Conservation (phyloP, 1,140 invertebrate species). For the Magallana gigas region DNA sequence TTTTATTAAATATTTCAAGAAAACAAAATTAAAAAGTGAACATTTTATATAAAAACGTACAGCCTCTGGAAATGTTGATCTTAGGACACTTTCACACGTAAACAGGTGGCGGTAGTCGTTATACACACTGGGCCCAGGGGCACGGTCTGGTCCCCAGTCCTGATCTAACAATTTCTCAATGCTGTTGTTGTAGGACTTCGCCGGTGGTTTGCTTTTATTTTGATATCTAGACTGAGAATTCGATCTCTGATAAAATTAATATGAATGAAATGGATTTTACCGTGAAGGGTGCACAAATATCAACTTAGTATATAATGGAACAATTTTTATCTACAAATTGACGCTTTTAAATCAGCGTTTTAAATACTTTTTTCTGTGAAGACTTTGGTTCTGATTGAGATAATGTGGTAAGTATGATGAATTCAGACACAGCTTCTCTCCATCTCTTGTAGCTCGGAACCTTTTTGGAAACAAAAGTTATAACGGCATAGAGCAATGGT, state of each 20-base stretch:
- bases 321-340: too few species aligned
- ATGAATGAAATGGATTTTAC: too few species aligned
- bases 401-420: background rate
- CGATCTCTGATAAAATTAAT: background rate
- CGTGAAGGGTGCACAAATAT: too few species aligned
- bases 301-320: accelerated
- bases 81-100: background rate
- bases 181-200: background rate
- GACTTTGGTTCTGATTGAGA: background rate
- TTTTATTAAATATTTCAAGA: too few species aligned
- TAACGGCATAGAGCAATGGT: background rate
- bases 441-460: background rate
- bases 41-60: background rate
- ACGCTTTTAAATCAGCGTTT: background rate
- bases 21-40: too few species aligned
- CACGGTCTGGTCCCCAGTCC: background rate
- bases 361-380: background rate
- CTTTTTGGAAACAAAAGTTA: background rate
- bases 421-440: background rate
- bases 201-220: background rate
- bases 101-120: background rate
- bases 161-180: background rate
- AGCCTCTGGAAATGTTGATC: background rate
- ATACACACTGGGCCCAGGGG: background rate
- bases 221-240: background rate